Evolutionary conservation across 2,797 vertebrate species (phyloP).

Genomic region (Xerus rutilus): DNA sequence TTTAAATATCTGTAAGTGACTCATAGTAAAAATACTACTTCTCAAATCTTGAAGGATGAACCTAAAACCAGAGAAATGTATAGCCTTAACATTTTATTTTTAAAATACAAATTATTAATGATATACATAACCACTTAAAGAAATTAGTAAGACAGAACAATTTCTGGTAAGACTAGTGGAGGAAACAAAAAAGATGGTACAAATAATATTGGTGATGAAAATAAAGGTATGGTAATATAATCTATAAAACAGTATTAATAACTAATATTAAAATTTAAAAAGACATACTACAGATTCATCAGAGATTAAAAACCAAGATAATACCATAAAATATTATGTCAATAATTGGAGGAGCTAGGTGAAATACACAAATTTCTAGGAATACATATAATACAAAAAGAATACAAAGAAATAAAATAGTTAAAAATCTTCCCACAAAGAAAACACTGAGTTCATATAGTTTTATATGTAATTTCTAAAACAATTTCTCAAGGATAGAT

Average conservation of each 20-base stretch:
- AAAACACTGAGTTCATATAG: slow-evolving; percentile 5
- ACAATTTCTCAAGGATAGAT: not conserved
- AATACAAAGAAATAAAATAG: not conserved
- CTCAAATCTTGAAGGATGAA: slow-evolving; percentile 10
- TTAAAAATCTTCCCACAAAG: slow-evolving; percentile 12
- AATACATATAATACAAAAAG: not conserved
- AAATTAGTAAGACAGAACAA: not conserved
- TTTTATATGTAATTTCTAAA: slow-evolving; percentile 33
- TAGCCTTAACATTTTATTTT: not conserved
- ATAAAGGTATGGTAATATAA: not conserved
- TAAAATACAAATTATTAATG: slow-evolving; percentile 34
- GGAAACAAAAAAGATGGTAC: not conserved
- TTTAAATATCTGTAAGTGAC: slow-evolving; percentile 29
- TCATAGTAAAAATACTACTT: not conserved
- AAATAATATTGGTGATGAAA: not conserved
- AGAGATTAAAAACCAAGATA: not conserved
- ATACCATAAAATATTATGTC: not conserved
- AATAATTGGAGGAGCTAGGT: not conserved
- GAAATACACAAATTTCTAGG: not conserved
- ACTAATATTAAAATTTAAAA: not conserved
- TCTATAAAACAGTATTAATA: not conserved
- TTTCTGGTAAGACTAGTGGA: not conserved
- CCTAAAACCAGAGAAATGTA: slow-evolving; percentile 15
- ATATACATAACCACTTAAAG: not conserved
- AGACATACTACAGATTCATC: not conserved